phyloP scores from a whole-genome alignment of 2,888 invertebrate species.

The Flexamia atlantica region DNA sequence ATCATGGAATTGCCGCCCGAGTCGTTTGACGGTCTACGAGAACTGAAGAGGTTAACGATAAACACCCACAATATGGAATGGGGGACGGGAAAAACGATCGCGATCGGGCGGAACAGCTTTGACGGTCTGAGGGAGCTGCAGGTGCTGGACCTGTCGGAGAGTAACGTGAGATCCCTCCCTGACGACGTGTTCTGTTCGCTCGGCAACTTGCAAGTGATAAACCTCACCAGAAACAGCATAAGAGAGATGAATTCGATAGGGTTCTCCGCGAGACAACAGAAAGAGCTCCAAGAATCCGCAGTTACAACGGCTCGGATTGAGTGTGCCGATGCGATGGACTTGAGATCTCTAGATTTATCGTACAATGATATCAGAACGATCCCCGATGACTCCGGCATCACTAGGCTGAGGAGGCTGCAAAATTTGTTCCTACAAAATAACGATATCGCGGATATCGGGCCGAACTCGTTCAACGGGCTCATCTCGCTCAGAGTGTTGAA shows the following conservation, averaged over 20 bases:
- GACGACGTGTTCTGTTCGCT: constrained; percentile 88
- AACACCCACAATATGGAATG: constrained; percentile 90
- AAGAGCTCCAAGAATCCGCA: constrained; percentile 72
- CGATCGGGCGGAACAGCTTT: constrained; percentile 84
- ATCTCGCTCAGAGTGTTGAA: constrained; percentile 89
- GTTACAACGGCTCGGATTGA: constrained; percentile 69
- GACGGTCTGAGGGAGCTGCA: constrained; percentile 89
- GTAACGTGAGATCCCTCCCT: constrained; percentile 89
- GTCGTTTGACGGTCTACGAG: constrained; percentile 88
- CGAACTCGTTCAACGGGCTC: constrained; percentile 88
- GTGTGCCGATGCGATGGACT: constrained; percentile 82
- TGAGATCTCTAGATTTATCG: constrained; percentile 89
- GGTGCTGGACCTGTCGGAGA: constrained; percentile 88
- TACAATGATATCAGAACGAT: constrained; percentile 86
- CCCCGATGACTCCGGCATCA: constrained; percentile 86
- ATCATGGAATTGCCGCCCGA: constrained; percentile 85
- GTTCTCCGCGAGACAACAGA: constrained; percentile 74
- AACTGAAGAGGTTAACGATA: constrained; percentile 87
- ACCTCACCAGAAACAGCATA: constrained; percentile 91
- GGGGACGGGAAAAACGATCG: constrained; percentile 85
- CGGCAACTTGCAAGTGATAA: constrained; percentile 88
- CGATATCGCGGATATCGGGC: constrained; percentile 87
- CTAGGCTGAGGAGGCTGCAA: constrained; percentile 87
- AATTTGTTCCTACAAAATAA: constrained; percentile 90
- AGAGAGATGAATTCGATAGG: constrained; percentile 88